Evolutionary conservation across 2,888 invertebrate species (phyloP).

Genomic region (Acronicta leporina): DNA sequence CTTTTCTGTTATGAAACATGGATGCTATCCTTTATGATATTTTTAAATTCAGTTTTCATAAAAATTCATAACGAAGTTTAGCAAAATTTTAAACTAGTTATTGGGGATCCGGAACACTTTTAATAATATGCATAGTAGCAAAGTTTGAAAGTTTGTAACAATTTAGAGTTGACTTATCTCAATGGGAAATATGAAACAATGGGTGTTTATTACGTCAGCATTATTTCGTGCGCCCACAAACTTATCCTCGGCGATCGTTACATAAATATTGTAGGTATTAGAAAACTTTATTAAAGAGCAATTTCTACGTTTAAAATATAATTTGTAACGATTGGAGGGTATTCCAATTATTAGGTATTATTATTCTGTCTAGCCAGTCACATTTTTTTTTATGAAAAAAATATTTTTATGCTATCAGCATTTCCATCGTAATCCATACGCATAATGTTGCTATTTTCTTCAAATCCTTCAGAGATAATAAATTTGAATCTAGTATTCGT

Average conservation of each 20-base stretch:
- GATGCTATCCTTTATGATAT: conserved; percentile 14
- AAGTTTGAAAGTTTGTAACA: conserved; percentile 5
- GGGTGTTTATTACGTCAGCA: conserved; percentile 47
- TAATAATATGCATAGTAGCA: conserved; percentile 29
- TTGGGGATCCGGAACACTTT: conserved; percentile 41
- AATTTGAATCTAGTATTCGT: not conserved
- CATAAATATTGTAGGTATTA: conserved; percentile 30
- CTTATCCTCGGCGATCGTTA: conserved; percentile 41
- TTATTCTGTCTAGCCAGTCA: not conserved
- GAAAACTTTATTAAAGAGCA: conserved; percentile 21
- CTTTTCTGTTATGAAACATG: conserved; percentile 20
- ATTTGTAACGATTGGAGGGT: conserved; percentile 24
- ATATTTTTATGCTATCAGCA: too few relatives aligned
- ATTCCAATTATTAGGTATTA: conserved; percentile 14
- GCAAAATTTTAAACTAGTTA: conserved; percentile 39
- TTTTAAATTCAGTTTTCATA: conserved; percentile 8
- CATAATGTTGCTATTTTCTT: too few relatives aligned
- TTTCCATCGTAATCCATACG: too few relatives aligned
- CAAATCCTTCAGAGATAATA: conserved; percentile 5
- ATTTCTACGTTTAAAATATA: conserved; percentile 35
- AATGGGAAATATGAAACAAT: conserved; percentile 42
- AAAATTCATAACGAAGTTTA: conserved; percentile 37
- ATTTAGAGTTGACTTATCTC: conserved; percentile 34
- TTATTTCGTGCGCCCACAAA: conserved; percentile 13
- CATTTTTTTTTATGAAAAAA: too few relatives aligned